Conservation (phyloP, 2,888 invertebrate species). For the Agriopis leucophaearia region DNA sequence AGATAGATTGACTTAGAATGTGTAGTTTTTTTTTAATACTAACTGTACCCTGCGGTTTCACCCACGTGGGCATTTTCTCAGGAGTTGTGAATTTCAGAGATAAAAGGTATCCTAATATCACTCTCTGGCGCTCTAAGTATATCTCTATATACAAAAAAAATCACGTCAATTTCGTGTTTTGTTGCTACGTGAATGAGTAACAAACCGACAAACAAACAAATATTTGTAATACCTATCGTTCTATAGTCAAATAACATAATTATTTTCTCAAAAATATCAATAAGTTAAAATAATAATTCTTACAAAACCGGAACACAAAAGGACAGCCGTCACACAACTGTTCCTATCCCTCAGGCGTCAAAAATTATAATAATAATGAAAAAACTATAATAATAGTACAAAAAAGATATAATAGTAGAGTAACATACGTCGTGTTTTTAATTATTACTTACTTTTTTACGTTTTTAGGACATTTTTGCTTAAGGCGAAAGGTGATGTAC, state of each 20-base stretch:
- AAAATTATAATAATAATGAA: constrained; percentile 23
- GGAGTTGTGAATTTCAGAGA: too few species aligned
- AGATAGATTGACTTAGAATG: too few species aligned
- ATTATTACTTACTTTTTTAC: constrained; percentile 46
- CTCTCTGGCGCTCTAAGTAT: too few species aligned
- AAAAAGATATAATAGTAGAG: constrained; percentile 31
- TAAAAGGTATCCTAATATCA: too few species aligned
- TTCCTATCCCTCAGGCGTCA: constrained; percentile 19
- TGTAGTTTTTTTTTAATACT: too few species aligned
- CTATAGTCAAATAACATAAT: constrained; percentile 3
- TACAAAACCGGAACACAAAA: constrained; percentile 18
- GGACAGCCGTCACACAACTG: constrained; percentile 36
- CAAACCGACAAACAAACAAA: too few species aligned
- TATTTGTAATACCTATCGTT: background rate
- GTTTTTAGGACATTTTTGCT: constrained; percentile 39
- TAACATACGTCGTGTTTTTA: constrained; percentile 47
- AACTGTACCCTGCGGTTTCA: too few species aligned
- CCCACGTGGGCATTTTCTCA: too few species aligned
- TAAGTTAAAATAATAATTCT: constrained; percentile 8
- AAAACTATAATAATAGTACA: constrained; percentile 20
- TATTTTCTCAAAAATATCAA: constrained; percentile 27
- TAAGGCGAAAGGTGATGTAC: constrained; percentile 57
- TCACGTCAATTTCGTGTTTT: too few species aligned
- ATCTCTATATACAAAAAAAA: too few species aligned
- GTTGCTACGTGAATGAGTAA: too few species aligned